A percentile compares a stretch with the other conserved stretches of the same genome.
These are phyloP conservation scores for Gambusia affinis DNA, from an alignment of 2,113 vertebrate species.

Conservation along the genomic window DNA sequence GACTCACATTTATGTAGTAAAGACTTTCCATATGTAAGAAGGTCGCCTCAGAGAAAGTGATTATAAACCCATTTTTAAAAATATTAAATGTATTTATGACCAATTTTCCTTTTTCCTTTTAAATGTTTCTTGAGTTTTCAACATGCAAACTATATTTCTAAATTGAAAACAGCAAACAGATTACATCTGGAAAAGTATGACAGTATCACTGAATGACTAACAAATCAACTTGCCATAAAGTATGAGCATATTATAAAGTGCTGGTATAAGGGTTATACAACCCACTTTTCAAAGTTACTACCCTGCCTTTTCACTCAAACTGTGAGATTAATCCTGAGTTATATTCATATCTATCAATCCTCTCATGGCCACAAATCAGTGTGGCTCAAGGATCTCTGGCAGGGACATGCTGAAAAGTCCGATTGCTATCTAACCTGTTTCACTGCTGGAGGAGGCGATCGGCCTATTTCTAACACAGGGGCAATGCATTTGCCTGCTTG, in stretches of 20 bases:
- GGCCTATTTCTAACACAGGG: conserved; percentile 55
- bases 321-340: conserved; percentile 53
- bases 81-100: conserved; percentile 6
- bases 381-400: conserved; percentile 51
- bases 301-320: conserved; percentile 39
- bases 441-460: conserved; percentile 33
- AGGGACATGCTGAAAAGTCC: conserved; percentile 38
- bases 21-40: conserved; percentile 26
- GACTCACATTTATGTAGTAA: conserved; percentile 12
- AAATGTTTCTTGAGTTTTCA: not conserved
- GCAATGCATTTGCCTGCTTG: conserved; percentile 23
- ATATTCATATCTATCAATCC: conserved; percentile 56
- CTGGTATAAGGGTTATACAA: conserved; percentile 21
- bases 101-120: not conserved
- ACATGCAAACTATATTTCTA: not conserved
- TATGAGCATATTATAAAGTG: not conserved
- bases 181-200: not conserved
- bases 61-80: conserved; percentile 21
- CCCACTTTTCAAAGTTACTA: conserved; percentile 34
- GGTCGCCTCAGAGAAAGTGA: conserved; percentile 33
- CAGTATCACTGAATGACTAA: conserved; percentile 12
- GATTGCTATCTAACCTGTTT: conserved; percentile 65
- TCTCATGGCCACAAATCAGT: conserved; percentile 46
- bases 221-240: conserved; percentile 2
- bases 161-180: not conserved